These are phyloP conservation scores for Megastigmus dorsalis DNA, from an alignment of 2,888 invertebrate species.

Conservation along the genomic window DNA sequence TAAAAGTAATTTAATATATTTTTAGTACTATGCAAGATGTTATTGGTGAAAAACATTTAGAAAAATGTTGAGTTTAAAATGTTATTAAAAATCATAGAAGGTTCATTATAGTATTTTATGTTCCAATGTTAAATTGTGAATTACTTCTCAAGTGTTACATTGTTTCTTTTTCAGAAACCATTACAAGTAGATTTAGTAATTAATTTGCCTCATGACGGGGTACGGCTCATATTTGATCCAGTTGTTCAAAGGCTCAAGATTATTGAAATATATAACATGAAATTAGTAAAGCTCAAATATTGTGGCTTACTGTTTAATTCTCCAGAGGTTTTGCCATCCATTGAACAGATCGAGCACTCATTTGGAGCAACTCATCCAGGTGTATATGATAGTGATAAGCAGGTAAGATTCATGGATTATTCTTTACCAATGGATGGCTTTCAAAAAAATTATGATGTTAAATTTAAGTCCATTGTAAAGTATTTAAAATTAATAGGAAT, in stretches of 20 bases:
- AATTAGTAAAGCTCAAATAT: slow-evolving; percentile 96
- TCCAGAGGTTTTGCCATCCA: slow-evolving; percentile 95
- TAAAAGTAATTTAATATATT: neutral
- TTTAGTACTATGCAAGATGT: neutral
- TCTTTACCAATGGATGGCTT: neutral
- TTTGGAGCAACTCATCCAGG: slow-evolving; percentile 99
- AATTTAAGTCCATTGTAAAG: too few species aligned
- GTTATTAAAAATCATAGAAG: neutral
- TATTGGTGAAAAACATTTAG: neutral
- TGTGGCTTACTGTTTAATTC: slow-evolving; percentile 92
- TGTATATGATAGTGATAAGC: slow-evolving; percentile 96
- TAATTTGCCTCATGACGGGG: slow-evolving; percentile 96
- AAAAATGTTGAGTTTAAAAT: neutral
- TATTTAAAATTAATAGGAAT: too few species aligned
- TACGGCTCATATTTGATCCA: slow-evolving; percentile 97
- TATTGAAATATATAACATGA: slow-evolving; percentile 98
- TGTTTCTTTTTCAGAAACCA: slow-evolving; percentile 85
- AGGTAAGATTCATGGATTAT: slow-evolving; percentile 73
- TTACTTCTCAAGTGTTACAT: slow-evolving; percentile 11
- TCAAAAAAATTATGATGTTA: too few species aligned
- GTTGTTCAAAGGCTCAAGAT: slow-evolving; percentile 95
- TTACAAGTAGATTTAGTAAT: slow-evolving; percentile 96
- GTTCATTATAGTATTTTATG: neutral
- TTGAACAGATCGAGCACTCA: slow-evolving; percentile 98
- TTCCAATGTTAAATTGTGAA: too few species aligned